Percentiles rank a stretch among this genome's conserved stretches.
Evolutionary conservation across 2,888 invertebrate genomes (phyloP).

Genomic region (Dryobota labecula): DNA sequence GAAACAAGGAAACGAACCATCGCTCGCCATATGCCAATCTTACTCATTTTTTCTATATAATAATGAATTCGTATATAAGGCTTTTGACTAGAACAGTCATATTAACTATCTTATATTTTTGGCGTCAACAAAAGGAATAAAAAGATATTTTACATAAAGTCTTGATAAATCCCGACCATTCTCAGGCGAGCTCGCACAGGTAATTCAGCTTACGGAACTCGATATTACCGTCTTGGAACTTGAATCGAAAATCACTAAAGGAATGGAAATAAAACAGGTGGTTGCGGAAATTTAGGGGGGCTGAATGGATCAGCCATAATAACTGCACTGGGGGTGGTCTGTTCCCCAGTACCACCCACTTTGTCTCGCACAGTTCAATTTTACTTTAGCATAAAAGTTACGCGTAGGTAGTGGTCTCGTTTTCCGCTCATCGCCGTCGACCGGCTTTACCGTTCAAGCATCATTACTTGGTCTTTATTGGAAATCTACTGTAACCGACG

Average conservation of each 20-base stretch:
- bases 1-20: too few relatives aligned
- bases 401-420: not conserved
- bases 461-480: conserved; percentile 2
- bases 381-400: conserved; percentile 1
- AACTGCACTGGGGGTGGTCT: conserved; percentile 6
- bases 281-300: conserved; percentile 47
- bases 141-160: not conserved
- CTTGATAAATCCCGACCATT: conserved; percentile 8
- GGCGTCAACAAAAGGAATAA: too few relatives aligned
- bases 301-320: conserved; percentile 14
- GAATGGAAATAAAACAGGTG: conserved; percentile 54
- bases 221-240: conserved; percentile 17
- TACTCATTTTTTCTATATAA: too few relatives aligned
- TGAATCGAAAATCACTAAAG: conserved; percentile 26
- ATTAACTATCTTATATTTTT: too few relatives aligned
- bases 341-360: not conserved
- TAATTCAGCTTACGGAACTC: conserved; percentile 25
- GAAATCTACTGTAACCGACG: conserved; percentile 7
- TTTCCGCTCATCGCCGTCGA: not conserved
- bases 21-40: too few relatives aligned
- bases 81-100: too few relatives aligned
- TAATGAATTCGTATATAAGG: too few relatives aligned
- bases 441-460: not conserved
- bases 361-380: conserved; percentile 16
- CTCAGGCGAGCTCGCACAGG: not conserved